phyloP scores from a whole-genome alignment of 2,888 invertebrate species.

The Caenorhabditis wallacei region DNA sequence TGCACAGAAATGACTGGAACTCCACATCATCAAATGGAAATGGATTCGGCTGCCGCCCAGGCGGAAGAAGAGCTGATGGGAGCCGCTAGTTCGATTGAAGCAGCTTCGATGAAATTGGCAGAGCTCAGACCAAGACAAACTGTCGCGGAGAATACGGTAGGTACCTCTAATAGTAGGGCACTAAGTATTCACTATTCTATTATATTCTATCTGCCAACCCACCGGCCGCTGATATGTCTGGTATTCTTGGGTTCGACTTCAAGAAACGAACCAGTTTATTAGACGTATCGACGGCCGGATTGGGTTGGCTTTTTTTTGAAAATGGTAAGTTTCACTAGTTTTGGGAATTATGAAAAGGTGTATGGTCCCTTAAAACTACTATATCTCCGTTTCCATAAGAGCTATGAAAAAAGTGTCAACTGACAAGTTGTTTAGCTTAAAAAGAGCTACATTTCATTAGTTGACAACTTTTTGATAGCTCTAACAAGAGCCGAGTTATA shows the following conservation, averaged over 20 bases:
- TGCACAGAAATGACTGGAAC: slow-evolving; percentile 72
- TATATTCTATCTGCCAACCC: slow-evolving; percentile 46
- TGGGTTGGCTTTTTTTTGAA: slow-evolving; percentile 14
- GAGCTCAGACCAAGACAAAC: slow-evolving; percentile 89
- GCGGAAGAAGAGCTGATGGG: slow-evolving; percentile 97
- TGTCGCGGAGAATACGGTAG: slow-evolving; percentile 55
- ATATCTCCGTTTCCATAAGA: too few relatives aligned
- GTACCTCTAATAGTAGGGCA: slow-evolving; percentile 10
- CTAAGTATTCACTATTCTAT: slow-evolving; percentile 22
- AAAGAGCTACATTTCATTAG: too few relatives aligned
- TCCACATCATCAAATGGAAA: slow-evolving; percentile 36
- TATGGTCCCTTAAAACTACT: too few relatives aligned
- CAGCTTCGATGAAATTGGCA: slow-evolving; percentile 96
- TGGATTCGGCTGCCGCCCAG: slow-evolving; percentile 85
- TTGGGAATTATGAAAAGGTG: too few relatives aligned
- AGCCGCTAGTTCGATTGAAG: slow-evolving; percentile 98
- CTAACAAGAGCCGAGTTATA: too few relatives aligned
- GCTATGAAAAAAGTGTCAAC: too few relatives aligned
- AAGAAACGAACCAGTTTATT: slow-evolving; percentile 92
- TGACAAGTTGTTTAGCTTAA: too few relatives aligned
- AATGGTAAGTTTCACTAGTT: slow-evolving; percentile 4
- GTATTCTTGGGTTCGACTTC: slow-evolving; percentile 97
- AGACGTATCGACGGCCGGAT: slow-evolving; percentile 90
- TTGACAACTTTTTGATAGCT: too few relatives aligned
- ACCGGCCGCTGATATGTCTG: slow-evolving; percentile 95